Evolutionary conservation across 2,797 vertebrate species (phyloP), one percentile per base, ranked within the genome.

Genomic region (Lemur catta): DNA sequence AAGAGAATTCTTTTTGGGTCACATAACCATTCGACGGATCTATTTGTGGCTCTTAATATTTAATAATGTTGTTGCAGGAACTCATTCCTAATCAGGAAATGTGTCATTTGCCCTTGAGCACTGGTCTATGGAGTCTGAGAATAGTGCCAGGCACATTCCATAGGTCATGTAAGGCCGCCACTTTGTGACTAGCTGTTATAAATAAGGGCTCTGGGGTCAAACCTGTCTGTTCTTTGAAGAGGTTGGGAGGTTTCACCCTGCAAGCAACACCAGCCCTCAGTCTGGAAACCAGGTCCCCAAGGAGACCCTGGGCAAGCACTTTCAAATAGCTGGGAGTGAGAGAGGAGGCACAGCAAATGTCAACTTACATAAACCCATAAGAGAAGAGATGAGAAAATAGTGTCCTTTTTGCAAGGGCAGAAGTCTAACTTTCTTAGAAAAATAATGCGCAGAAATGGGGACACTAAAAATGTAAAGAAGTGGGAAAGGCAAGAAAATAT

Each of bases 201-300:
- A 98, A 98, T 98, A 98, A 98, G 98, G 98, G 97, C 98, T 98
- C 97, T 96, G 93, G 97, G 98, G 98, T 99, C 98, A 98, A 98
- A 98, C 90, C 97, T 97, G 97, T 98, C 97, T 98, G 95, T 95
- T 98, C 97, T 98, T 98, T 98, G 98, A 98, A 98, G 98, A 98
- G 95, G 92, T 98, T 98, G 97, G 97, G 98, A 98, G 90, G 96
- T 96, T 99, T 98, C 98, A 98, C 97, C 97, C 98, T 97, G 98
- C 99, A 98, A 98, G 97, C 94, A 98, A 97, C 90, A 98, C 98
- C 97, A 98, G 95, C 84, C 88, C 81, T 0, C 18, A 97, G 96
- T 97, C 91, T 98, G 95, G 95, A 98, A 98, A 98, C 71, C 86
- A 98, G 95, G 93, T 97, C 98, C 98, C 98, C 93, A 98, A 98